A percentile compares a stretch with the other conserved stretches of the same genome.
phyloP scores from a whole-genome alignment of 2,797 vertebrate genomes.

The Nothura maculosa region DNA sequence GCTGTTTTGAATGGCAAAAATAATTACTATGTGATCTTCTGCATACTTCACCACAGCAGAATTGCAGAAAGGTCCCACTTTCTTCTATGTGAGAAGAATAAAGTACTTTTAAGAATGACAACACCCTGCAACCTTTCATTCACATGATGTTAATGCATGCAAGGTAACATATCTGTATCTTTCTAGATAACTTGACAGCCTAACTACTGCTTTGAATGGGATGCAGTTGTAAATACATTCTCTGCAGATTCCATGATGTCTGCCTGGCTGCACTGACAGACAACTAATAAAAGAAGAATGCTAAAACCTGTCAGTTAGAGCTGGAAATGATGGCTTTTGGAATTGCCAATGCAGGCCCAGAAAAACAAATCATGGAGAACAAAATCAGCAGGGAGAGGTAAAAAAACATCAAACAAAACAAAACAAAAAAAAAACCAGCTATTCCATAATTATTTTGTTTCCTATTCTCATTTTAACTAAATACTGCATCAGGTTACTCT shows the following conservation, averaged over 20 bases:
- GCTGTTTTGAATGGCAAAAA: neutral
- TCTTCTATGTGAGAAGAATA: neutral
- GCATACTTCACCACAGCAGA: neutral
- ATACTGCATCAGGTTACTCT: neutral
- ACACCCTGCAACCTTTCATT: neutral
- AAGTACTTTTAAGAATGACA: neutral
- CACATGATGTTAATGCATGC: neutral
- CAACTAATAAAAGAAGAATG: neutral
- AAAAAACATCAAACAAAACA: neutral
- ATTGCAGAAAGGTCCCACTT: rapidly evolving
- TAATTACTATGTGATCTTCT: neutral
- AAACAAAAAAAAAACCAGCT: neutral
- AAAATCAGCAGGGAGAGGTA: neutral
- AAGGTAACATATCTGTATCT: neutral
- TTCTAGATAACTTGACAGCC: neutral
- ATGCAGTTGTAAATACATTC: neutral
- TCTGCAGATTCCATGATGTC: neutral
- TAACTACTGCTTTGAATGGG: neutral
- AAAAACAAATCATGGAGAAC: neutral
- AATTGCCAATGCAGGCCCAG: neutral
- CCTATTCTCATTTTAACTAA: neutral
- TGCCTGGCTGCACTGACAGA: neutral
- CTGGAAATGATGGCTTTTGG: neutral
- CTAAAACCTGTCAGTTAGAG: neutral
- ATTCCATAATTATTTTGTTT: too few relatives aligned